These are phyloP conservation scores for Protonemura montana DNA, from an alignment of 2,888 invertebrate genomes.

Conservation along the genomic window DNA sequence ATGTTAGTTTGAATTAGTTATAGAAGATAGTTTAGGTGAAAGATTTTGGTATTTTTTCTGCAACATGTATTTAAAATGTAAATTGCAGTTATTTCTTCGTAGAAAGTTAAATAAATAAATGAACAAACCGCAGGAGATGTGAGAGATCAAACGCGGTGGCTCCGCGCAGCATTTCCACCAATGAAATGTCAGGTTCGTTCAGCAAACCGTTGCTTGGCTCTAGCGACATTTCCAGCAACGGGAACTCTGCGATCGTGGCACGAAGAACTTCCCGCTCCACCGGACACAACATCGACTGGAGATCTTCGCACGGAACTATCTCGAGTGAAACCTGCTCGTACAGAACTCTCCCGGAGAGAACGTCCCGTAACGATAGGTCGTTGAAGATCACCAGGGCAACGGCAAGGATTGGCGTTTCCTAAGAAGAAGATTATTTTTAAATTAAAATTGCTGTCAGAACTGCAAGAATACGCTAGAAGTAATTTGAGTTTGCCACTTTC, in stretches of 20 bases:
- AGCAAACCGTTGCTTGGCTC: neutral
- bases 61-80: too few relatives aligned
- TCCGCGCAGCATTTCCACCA: constrained; percentile 44
- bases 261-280: constrained; percentile 16
- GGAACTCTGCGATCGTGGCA: constrained; percentile 51
- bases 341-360: constrained; percentile 15
- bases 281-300: too few relatives aligned
- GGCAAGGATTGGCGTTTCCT: constrained; percentile 65
- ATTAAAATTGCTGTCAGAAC: too few relatives aligned
- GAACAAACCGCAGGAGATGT: constrained; percentile 31
- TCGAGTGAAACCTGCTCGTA: neutral
- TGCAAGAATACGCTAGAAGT: too few relatives aligned
- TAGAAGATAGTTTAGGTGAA: too few relatives aligned
- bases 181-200: constrained; percentile 43
- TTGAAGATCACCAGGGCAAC: constrained; percentile 67
- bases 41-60: too few relatives aligned
- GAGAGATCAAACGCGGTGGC: constrained; percentile 44
- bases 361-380: constrained; percentile 57
- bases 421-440: neutral
- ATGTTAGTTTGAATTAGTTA: too few relatives aligned
- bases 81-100: too few relatives aligned
- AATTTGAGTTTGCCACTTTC: too few relatives aligned
- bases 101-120: too few relatives aligned
- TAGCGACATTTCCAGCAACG: constrained; percentile 44
- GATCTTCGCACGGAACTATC: neutral